Evolutionary conservation across 2,888 invertebrate genomes (phyloP).

Genomic region (Leucoma salicis): DNA sequence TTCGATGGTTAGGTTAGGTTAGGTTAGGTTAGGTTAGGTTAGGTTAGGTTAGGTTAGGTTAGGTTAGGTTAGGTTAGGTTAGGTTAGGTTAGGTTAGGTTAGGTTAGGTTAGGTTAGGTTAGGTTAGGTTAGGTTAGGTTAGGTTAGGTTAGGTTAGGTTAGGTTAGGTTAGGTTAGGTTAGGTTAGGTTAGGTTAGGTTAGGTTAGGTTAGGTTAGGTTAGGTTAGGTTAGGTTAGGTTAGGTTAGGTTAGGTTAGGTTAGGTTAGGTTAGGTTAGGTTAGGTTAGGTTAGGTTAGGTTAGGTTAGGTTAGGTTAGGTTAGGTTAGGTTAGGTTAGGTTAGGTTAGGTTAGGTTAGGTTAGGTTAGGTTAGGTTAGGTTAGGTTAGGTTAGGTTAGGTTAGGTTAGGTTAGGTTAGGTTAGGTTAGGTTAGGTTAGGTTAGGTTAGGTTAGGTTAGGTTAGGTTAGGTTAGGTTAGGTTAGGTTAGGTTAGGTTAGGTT

Average conservation of each 20-base stretch:
- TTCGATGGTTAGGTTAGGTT: too few species aligned
- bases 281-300: constrained; percentile 13
- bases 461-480: constrained; percentile 6
- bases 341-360: constrained; percentile 5
- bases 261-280: constrained; percentile 11
- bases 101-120: constrained; percentile 8
- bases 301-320: constrained; percentile 11
- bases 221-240: constrained; percentile 14
- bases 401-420: constrained; percentile 6
- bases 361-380: constrained; percentile 6
- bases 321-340: constrained; percentile 8
- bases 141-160: constrained; percentile 10
- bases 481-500: constrained; percentile 6
- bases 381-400: constrained; percentile 5
- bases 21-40: constrained; percentile 8
- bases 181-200: constrained; percentile 10
- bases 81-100: constrained; percentile 8
- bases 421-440: constrained; percentile 6
- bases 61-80: constrained; percentile 8
- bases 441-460: constrained; percentile 6
- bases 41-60: constrained; percentile 8
- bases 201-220: constrained; percentile 11
- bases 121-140: constrained; percentile 9
- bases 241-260: constrained; percentile 15
- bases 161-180: constrained; percentile 10